Base-by-base conservation (phyloP, 2,888 invertebrate genomes). In the Chymomyza caudatula region DNA sequence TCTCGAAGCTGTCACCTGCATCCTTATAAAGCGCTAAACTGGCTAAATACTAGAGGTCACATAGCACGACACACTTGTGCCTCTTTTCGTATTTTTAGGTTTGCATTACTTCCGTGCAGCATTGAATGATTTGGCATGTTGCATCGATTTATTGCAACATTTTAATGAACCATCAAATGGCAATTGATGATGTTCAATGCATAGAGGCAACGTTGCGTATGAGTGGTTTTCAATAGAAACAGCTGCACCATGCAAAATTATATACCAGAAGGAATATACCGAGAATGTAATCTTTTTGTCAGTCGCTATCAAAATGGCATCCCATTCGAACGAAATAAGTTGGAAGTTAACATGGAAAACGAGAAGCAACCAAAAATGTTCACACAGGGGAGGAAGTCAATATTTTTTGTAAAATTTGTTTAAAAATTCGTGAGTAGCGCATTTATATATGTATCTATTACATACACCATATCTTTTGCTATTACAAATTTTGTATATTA, bases 111-210 rank as follows among this genome's bases (percentile, higher is more conserved):
- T 37, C 2, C 29, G 29, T 37, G 29, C 29, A 37, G 29, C 11
- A 37, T 37, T 8, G 11, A 37, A 37, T 37, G 11, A 37, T 37
- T 37, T 37, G 11, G 11, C 11, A 37, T 37, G 29, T 37, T 37
- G 29, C 29, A 37, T 37, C 29, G 11, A 37, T 37, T 11, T 37
- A 37, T 11, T 37, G 63, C 11, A 51, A 17, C 43, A 69, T 77
- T 81, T 84, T 69, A 80, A 84, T 81, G 79, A 78, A 69, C 78
- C 85, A 80, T 81, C 85, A 73, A 84, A 63, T 22, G 67, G 69
- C 76, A 73, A 81, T 47, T 47, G 15, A 15, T 17, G 47, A 6
- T 47, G 8, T 56, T 68, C 68, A 62, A 60, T 75, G 67, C 75
- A 43, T 61, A 51, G 56, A 61, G 69, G 20, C 78, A 77, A 61